Evolutionary conservation across 1,140 invertebrate species (phyloP), one percentile per base, ranked within the genome.

Genomic region (Trichoplusia ni): DNA sequence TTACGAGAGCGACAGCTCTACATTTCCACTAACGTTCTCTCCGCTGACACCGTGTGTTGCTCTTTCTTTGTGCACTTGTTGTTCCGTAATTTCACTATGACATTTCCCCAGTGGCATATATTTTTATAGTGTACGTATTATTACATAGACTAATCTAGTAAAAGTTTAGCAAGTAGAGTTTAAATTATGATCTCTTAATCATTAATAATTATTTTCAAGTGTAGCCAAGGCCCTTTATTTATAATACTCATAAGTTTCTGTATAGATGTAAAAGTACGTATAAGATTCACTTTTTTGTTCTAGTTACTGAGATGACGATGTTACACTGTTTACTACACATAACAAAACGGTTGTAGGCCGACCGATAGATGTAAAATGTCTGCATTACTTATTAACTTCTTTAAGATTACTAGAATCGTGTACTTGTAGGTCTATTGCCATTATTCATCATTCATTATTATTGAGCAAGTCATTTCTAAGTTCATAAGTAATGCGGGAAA

Each of bases 101-200:
- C 63, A 31, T 79, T 79, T 73, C 70, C 73, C 78, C 81, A 81
- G 77, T 86, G 79, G 77, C 77, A 82, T 79, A 77, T 86, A 77
- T 79, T 77, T 81, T 79, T 77, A 74, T 77, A 78, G 75, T 76
- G 63, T 81, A 75, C 78, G 70, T 80, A 82, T 84, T 83, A 75
- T 69, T 67, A 63, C n/a, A 65, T 85, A 86, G 76, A 85, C 77
- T 90, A 89, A 86, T 86, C 69, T 90, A 88, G 82, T 69, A 76
- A 83, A 85, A 67, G 65, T 76, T 67, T 86, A 89, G 81, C 37
- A 69, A 75, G 69, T 86, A 85, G 81, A 67, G 72, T 78, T 87
- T 87, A 85, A 89, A 90, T 84, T 89, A 89, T 90, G 88, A 90
- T 90, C 88, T 90, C 88, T 90, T 90, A 90, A 90, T 88, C 85